A percentile compares a stretch with the other conserved stretches of the same genome.
phyloP scores from a whole-genome alignment of 2,113 vertebrate genomes.

The Phainopepla nitens region DNA sequence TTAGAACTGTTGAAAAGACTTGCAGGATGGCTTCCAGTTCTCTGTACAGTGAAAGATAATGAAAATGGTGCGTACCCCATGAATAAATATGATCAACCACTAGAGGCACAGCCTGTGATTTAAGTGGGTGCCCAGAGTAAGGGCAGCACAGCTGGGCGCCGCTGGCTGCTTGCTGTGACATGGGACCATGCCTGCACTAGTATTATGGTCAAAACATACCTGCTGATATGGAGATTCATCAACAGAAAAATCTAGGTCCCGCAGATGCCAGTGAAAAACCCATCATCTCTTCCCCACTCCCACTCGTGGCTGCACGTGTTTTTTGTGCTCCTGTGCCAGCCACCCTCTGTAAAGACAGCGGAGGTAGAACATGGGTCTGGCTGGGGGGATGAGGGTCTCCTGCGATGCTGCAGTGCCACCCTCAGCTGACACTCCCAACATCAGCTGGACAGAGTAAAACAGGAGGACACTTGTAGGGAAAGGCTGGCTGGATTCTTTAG shows the following conservation, averaged over 20 bases:
- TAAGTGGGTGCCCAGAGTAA: background rate
- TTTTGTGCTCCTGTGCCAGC: background rate
- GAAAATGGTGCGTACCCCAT: background rate
- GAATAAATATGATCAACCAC: background rate
- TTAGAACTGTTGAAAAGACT: background rate
- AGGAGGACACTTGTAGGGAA: background rate
- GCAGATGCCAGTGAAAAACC: background rate
- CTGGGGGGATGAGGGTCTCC: background rate
- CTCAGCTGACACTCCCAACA: background rate
- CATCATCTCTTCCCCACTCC: background rate
- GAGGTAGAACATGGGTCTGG: accelerated
- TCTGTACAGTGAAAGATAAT: background rate
- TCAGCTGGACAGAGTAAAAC: background rate
- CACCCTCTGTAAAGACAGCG: background rate
- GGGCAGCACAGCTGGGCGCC: background rate
- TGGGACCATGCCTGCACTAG: background rate
- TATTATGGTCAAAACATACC: background rate
- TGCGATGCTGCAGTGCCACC: constrained; percentile 13
- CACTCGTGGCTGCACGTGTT: too few relatives aligned
- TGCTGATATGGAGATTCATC: background rate
- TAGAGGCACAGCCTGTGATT: background rate
- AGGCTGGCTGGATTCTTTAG: background rate
- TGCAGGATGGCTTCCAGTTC: background rate
- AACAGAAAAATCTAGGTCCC: background rate
- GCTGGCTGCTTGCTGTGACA: background rate